phyloP scores from a whole-genome alignment of 2,888 invertebrate species.

The Agrilus biguttatus region DNA sequence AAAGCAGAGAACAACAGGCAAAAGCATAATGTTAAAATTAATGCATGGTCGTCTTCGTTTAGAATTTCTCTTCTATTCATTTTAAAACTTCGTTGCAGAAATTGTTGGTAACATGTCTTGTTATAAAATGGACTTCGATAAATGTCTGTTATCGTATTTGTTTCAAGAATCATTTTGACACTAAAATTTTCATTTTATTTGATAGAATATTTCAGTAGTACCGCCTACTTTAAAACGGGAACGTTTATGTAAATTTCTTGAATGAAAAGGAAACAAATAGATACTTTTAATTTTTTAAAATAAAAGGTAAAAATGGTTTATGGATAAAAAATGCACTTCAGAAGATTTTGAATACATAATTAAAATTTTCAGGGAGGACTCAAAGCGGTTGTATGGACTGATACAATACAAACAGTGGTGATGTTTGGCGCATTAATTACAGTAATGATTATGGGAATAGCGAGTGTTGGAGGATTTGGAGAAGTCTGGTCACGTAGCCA shows the following conservation, averaged over 20 bases:
- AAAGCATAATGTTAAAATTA: conserved; percentile 15
- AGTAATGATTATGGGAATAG: conserved; percentile 50
- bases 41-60: conserved; percentile 15
- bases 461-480: conserved; percentile 45
- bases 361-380: conserved; percentile 47
- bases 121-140: background rate
- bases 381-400: conserved; percentile 72
- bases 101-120: conserved; percentile 1
- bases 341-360: background rate
- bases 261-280: background rate
- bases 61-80: conserved; percentile 6
- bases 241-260: background rate
- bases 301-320: no score
- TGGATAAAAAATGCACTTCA: background rate
- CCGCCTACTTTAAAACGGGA: background rate
- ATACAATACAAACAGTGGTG: conserved; percentile 57
- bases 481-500: conserved; percentile 46
- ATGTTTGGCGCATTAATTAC: conserved; percentile 58
- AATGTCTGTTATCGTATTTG: background rate
- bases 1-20: conserved; percentile 15
- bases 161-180: background rate
- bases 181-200: background rate
- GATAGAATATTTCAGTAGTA: background rate
- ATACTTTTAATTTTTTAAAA: no score
- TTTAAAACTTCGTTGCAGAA: background rate